Base-by-base conservation (phyloP, 1,140 invertebrate genomes). In the Babylonia areolata region DNA sequence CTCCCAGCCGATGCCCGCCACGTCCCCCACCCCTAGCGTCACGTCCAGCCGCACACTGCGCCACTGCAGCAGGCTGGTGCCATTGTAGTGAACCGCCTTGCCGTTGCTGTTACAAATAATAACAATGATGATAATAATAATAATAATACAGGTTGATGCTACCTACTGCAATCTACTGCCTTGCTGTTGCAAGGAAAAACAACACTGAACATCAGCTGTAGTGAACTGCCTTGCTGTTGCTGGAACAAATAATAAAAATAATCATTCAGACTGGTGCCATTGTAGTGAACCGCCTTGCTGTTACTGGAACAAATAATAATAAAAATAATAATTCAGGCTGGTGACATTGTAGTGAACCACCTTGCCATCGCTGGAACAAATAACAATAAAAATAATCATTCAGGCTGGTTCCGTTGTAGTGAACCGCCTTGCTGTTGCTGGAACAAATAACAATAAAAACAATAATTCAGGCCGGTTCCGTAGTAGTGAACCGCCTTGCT, bases 401-500 rank as follows among this genome's bases (percentile, higher is more conserved):
- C 9, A 94, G 87, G 88, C 93, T 94, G 37, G 93, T 90, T 31
- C 94, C 94, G 88, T 94, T 94, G 89, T 94, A 95, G 87, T 95
- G 94, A 2, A 94, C 93, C 73, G 94, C 93, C 73, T 94, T 92
- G 20, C 94, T 94, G 89, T 93, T 94, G 89, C 93, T 94, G 85
- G 42, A 35, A 84, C 79, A 2, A 40, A 40, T 17, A n/a, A n/a
- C n/a, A n/a, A n/a, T n/a, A n/a, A n/a, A n/a, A n/a, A n/a, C n/a
- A n/a, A n/a, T n/a, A n/a, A n/a, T n/a, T n/a, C 9, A 94, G 87
- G 88, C 93, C 94, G 37, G 93, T 90, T 31, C 94, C 94, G 88
- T 94, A 94, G 89, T 94, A 95, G 87, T 95, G 94, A 2, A 94
- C 93, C 73, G 94, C 93, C 73, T 94, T 92, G 20, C 94, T 94